Conservation (phyloP, 2,888 invertebrate genomes). For the Carcina quercana region DNA sequence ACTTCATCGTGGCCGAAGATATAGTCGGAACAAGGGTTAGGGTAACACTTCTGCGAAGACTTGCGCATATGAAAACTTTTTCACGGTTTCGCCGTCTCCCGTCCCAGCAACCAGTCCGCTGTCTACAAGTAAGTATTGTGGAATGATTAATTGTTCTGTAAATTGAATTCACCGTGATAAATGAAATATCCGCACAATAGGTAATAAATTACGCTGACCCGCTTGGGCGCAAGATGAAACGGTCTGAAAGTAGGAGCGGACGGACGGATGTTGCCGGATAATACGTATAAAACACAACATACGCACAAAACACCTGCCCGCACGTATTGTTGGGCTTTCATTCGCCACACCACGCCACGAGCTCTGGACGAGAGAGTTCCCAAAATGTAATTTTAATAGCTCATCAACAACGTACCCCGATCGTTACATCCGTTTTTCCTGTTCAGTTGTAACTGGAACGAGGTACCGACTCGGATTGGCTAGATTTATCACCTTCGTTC, state of each 20-base stretch:
- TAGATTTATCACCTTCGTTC: too few relatives aligned
- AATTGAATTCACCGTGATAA: constrained; percentile 74
- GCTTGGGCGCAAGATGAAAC: constrained; percentile 66
- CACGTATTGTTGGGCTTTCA: constrained; percentile 41
- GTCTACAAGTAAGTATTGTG: constrained; percentile 68
- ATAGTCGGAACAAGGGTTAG: too few relatives aligned
- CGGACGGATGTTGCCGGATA: constrained; percentile 56
- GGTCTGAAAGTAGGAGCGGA: constrained; percentile 58
- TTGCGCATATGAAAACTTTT: constrained; percentile 36
- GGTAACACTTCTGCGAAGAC: too few relatives aligned
- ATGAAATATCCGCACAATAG: constrained; percentile 74
- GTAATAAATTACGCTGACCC: constrained; percentile 73
- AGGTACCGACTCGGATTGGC: too few relatives aligned
- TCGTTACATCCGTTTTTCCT: too few relatives aligned
- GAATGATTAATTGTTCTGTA: constrained; percentile 73
- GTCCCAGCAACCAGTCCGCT: constrained; percentile 51
- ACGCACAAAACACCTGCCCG: constrained; percentile 56
- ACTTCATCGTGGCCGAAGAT: too few relatives aligned
- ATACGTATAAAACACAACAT: constrained; percentile 59
- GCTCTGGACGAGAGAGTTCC: too few relatives aligned
- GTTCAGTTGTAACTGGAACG: too few relatives aligned
- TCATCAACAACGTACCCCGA: too few relatives aligned
- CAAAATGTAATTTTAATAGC: too few relatives aligned
- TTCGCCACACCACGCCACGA: too few relatives aligned
- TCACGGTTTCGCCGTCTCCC: constrained; percentile 28